Conservation (phyloP, 2,113 vertebrate genomes). For the Diadophis punctatus region DNA sequence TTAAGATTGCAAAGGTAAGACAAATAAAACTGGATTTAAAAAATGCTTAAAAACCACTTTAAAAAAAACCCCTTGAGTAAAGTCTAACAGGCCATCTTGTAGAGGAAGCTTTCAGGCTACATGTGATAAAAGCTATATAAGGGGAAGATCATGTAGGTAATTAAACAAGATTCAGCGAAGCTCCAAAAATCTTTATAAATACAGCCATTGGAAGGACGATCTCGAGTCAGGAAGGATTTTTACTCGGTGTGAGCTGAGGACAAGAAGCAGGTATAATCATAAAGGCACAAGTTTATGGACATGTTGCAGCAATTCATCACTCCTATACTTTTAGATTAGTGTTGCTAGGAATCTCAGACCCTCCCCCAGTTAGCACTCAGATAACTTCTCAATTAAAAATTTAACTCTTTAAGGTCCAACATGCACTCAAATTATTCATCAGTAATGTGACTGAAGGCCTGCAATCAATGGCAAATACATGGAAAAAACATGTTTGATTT, state of each 20-base stretch:
- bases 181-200: constrained; percentile 53
- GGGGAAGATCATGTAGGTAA: constrained; percentile 38
- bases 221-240: constrained; percentile 50
- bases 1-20: constrained; percentile 34
- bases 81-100: constrained; percentile 36
- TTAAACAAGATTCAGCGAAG: constrained; percentile 44
- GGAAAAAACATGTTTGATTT: background rate
- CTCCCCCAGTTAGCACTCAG: constrained; percentile 31
- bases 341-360: constrained; percentile 23
- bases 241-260: constrained; percentile 52
- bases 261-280: constrained; percentile 53
- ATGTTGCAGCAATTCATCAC: constrained; percentile 39
- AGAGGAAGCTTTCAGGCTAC: constrained; percentile 40
- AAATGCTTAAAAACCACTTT: constrained; percentile 38
- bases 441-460: constrained; percentile 2
- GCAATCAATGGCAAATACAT: constrained; percentile 5
- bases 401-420: constrained; percentile 18
- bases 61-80: constrained; percentile 18
- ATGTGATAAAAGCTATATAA: constrained; percentile 38
- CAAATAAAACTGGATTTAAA: constrained; percentile 36
- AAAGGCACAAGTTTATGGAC: constrained; percentile 40
- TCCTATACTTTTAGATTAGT: constrained; percentile 35
- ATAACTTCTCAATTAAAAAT: constrained; percentile 4
- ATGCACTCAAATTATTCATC: constrained; percentile 26
- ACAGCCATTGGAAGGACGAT: constrained; percentile 51